These are phyloP conservation scores for Spheniscus mendiculus DNA, from an alignment of 2,113 vertebrate species.

Conservation along the genomic window DNA sequence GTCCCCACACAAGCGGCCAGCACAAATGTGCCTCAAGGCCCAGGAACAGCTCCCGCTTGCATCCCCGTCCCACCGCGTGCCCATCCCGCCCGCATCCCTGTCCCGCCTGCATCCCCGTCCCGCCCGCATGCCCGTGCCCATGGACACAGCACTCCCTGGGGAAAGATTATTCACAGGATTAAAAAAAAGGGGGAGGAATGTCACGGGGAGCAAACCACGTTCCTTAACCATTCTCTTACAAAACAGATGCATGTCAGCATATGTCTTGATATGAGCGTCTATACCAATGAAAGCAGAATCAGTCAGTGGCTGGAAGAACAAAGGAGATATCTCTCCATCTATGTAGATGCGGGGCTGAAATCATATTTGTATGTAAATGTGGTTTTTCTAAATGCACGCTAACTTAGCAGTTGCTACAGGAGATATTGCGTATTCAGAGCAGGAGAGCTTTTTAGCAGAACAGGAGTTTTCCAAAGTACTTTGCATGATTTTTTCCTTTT, in stretches of 20 bases:
- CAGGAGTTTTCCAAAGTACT: slow-evolving; percentile 18
- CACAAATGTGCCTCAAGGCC: not conserved
- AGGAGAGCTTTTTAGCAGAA: slow-evolving; percentile 15
- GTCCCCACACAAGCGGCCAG: not conserved
- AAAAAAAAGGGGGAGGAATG: not conserved
- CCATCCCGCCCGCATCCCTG: accelerated
- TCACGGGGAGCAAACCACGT: not conserved
- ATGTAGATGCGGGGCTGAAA: not conserved
- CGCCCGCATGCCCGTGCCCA: not conserved
- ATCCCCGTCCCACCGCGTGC: not conserved
- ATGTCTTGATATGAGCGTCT: not conserved
- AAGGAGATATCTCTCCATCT: not conserved
- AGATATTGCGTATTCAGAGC: not conserved
- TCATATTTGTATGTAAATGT: slow-evolving; percentile 28
- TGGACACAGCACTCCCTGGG: not conserved
- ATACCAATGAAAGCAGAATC: not conserved
- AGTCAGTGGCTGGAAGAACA: not conserved
- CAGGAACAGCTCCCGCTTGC: not conserved
- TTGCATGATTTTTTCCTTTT: slow-evolving; percentile 27
- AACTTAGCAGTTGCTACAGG: slow-evolving; percentile 32
- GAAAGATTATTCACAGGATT: not conserved
- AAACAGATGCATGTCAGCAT: not conserved
- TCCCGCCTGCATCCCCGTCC: not conserved
- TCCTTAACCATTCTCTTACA: not conserved
- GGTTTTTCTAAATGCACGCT: not conserved